Evolutionary conservation across 2,113 vertebrate genomes (phyloP), one percentile per base, ranked within the genome.

Genomic region (Chloebia gouldiae): DNA sequence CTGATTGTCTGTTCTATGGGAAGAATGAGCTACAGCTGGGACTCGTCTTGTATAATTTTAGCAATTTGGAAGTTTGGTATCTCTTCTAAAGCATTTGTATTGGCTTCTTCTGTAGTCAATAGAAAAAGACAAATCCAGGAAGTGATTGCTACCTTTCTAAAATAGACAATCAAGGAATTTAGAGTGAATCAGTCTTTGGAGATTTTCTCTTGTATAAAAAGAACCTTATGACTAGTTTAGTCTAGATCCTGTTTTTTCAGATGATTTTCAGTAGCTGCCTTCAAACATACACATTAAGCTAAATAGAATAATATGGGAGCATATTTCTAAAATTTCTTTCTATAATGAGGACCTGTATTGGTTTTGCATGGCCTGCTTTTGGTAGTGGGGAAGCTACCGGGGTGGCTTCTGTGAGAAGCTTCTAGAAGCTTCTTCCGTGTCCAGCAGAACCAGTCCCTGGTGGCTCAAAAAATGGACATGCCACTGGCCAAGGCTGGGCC

Each of bases 21-120:
- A 10, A 22, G 8, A 81, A 66, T 0, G 11, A 94, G 72, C 69
- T 75, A 51, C 91, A 81, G 72, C 92, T 93, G 91, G 69, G 49
- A 81, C 19, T 88, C 86, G 92, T 93, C 90, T 92, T 90, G 71
- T 83, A 51, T 86, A 88, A 95, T 96, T 92, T 96, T 78, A 88
- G 64, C 80, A 71, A 81, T 88, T 92, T 93, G 39, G 47, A 90
- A 81, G 83, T 88, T 83, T 66, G 47, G 21, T 90, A 47, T 94
- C 64, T 94, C n/a, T 90, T 93, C 56, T 90, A 90, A 96, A 94
- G 56, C 39, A 82, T 84, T 92, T 85, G 31, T 78, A 31, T 90
- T 86, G 30, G 30, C 28, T 93, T 72, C 50, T 88, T 80, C 44
- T 93, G 13, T 60, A 90, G 92, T 75, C 60, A 70, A 39, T n/a